phyloP scores from a whole-genome alignment of 2,888 invertebrate species.

The Eubasilissa splendida region DNA sequence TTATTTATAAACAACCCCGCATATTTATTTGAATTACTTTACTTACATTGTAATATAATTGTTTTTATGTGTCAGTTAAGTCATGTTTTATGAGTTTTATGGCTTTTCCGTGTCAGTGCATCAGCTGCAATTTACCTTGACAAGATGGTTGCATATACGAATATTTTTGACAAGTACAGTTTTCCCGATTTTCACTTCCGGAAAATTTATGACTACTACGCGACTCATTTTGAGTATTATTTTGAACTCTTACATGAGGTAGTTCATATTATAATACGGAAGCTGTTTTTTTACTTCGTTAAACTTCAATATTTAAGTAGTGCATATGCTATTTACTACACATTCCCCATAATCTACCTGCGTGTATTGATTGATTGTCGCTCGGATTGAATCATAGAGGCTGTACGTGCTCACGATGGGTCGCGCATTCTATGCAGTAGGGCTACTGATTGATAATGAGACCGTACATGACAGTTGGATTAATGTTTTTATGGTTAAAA shows the following conservation, averaged over 20 bases:
- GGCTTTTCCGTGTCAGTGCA: conserved; percentile 50
- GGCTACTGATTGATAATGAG: not conserved
- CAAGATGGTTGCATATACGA: conserved; percentile 52
- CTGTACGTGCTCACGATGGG: conserved; percentile 34
- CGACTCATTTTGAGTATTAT: not conserved
- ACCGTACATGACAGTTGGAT: not conserved
- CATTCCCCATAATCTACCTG: conserved; percentile 48
- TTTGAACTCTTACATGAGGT: not conserved
- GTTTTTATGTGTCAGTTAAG: conserved; percentile 26
- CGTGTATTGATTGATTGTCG: conserved; percentile 51
- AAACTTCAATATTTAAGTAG: not conserved
- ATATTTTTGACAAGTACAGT: conserved; percentile 48
- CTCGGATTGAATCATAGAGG: conserved; percentile 40
- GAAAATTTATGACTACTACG: conserved; percentile 41
- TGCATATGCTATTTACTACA: conserved; percentile 44
- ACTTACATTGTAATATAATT: not conserved
- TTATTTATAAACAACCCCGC: conserved; percentile 10
- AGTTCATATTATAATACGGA: not conserved
- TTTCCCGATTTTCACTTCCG: conserved; percentile 49
- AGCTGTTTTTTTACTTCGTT: not conserved
- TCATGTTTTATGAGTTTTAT: conserved; percentile 21
- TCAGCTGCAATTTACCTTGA: conserved; percentile 52
- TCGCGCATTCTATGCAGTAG: not conserved
- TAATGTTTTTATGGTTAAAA: not conserved
- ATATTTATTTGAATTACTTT: conserved; percentile 16